Conservation (phyloP, 2,888 invertebrate species). For the Drosophila merina region DNA sequence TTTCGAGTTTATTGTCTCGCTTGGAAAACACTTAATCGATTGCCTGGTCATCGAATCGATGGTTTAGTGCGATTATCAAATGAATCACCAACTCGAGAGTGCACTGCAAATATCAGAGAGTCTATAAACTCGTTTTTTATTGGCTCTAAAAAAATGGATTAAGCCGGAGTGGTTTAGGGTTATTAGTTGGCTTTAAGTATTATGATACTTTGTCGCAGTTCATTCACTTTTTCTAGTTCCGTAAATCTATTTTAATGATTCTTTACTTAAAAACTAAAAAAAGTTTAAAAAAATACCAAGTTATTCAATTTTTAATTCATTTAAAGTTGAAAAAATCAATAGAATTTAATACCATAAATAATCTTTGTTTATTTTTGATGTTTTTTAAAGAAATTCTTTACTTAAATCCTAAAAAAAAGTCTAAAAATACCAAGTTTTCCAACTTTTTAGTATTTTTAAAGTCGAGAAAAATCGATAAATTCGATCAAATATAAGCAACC, state of each 20-base stretch:
- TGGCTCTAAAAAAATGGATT: background rate
- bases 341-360: too few species aligned
- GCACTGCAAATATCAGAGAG: background rate
- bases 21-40: conserved; percentile 2
- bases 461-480: background rate
- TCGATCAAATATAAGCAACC: background rate
- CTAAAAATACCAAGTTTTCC: too few species aligned
- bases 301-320: too few species aligned
- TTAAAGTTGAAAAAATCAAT: too few species aligned
- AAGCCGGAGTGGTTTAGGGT: background rate
- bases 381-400: too few species aligned
- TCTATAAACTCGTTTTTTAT: background rate
- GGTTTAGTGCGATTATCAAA: background rate
- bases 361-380: too few species aligned
- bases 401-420: too few species aligned
- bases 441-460: too few species aligned
- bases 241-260: background rate
- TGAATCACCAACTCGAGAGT: conserved; percentile 33
- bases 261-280: too few species aligned
- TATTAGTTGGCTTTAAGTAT: background rate
- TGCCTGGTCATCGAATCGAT: conserved; percentile 1
- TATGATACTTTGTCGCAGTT: background rate
- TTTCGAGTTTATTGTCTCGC: background rate
- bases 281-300: too few species aligned
- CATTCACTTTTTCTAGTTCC: background rate